Percentiles rank a stretch among this genome's conserved stretches.
Evolutionary conservation across 2,113 vertebrate genomes (phyloP).

Genomic region (Bubalus kerabau): DNA sequence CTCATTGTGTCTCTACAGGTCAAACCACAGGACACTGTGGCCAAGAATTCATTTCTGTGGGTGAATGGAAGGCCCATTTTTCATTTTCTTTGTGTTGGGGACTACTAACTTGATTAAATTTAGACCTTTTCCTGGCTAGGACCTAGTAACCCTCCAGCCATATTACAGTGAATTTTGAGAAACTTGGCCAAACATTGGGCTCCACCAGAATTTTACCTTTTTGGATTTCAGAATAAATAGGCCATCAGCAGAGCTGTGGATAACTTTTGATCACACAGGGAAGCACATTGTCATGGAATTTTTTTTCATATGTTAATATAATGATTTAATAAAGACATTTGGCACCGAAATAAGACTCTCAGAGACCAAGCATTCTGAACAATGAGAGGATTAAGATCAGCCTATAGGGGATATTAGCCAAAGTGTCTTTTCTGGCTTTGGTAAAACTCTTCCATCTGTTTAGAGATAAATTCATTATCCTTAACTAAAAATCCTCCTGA

Average conservation of each 20-base stretch:
- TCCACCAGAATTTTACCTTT: slow-evolving; percentile 30
- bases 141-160: background rate
- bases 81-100: background rate
- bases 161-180: background rate
- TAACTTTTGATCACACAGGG: slow-evolving; percentile 28
- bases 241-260: background rate
- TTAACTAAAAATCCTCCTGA: slow-evolving; percentile 11
- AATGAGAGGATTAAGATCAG: slow-evolving; percentile 26
- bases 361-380: slow-evolving; percentile 6
- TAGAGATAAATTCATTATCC: slow-evolving; percentile 28
- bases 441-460: slow-evolving; percentile 19
- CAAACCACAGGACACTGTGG: background rate
- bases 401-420: background rate
- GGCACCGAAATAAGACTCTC: background rate
- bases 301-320: slow-evolving; percentile 14
- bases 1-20: background rate
- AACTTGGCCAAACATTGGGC: background rate
- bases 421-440: background rate
- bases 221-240: background rate
- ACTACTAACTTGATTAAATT: background rate
- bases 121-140: background rate
- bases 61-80: background rate
- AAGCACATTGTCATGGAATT: background rate
- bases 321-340: slow-evolving; percentile 56
- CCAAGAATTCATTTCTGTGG: background rate